Evolutionary conservation across 2,797 vertebrate genomes (phyloP), one percentile per base, ranked within the genome.

Genomic region (Salmo trutta): DNA sequence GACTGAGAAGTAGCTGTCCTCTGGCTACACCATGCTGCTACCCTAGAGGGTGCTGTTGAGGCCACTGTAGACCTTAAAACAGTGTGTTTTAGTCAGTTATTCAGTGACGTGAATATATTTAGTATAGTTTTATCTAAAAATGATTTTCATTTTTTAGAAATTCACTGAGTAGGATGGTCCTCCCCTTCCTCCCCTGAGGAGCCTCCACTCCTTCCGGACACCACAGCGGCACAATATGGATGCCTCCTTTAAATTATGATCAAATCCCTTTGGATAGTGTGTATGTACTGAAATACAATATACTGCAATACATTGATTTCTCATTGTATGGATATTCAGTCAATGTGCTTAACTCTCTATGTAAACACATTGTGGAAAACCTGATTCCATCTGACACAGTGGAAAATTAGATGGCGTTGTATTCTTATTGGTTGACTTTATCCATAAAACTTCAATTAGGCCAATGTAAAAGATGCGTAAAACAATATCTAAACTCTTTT

Each of bases 151-250:
- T 36, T 12, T 47, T 3, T 3, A 0, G 10, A 47, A 47, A 47
- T 47, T 47, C 41, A 14, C 41, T 47, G 10, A 47, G 41, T 14
- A 12, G 41, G 41, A 47, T 47, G 10, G 41, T 14, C 41, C 41
- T 47, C 41, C 41, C 41, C 10, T 47, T 47, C 41, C 41, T 47
- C 41, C 41, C 14, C 10, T 47, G 41, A 47, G 41, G 10, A 47
- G 41, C 41, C 41, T 14, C 41, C 41, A 12, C 41, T 47, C 41
- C 12, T 47, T 47, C 73, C 71, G 31, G 51, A 74, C 77, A 68
- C 66, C 54, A 54, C 71, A 15, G 24, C 51, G 74, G 67, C 16
- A 24, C 56, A 75, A 75, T 76, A 78, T 78, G 73, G 77, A 78
- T 14, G 41, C 41, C 41, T 47, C 41, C 41, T 47, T 47, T 47